Base-by-base conservation (phyloP, 2,888 invertebrate genomes). In the Arenicola marina region DNA sequence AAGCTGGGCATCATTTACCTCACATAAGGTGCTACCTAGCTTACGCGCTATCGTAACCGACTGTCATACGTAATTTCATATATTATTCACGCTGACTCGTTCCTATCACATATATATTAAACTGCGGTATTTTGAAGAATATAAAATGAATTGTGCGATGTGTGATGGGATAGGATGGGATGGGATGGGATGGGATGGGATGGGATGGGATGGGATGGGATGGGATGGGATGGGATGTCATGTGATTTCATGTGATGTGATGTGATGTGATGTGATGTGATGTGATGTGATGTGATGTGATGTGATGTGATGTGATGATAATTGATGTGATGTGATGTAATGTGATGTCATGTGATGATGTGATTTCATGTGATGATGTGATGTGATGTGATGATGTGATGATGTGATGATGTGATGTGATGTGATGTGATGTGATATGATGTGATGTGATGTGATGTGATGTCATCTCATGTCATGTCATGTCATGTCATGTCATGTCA, bases 181-280 rank as follows among this genome's bases (percentile, higher is more conserved):
- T 38, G 43, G 11, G 43, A 38, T 38, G 43, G 11, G 43, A 38
- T 38, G 43, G 11, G 43, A 38, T 38, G 43, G 11, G 43, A 38
- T 38, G 43, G 11, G 43, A 38, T 38, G 43, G 11, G 43, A 38
- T 38, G 43, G 11, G 43, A 38, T 38, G 43, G 11, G n/a, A 38
- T 38, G 43, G 11, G 43, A 38, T 38, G 43, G 11, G 43, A 38
- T 38, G 43, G 11, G 43, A 48, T 48, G 48, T 48, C 7, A 21
- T 48, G 48, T 48, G 15, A 48, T 48, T 11, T 48, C 18, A 48
- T 48, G 15, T 48, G 18, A 48, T 48, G 24, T 48, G 48, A 48
- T 48, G 48, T 48, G 48, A 48, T 48, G 48, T 48, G 48, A 48
- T 48, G 24, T 48, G 48, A 48, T 48, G 48, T 48, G 43, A 38